Conservation (phyloP, 2,113 vertebrate genomes). For the Leucoraja erinaceus region DNA sequence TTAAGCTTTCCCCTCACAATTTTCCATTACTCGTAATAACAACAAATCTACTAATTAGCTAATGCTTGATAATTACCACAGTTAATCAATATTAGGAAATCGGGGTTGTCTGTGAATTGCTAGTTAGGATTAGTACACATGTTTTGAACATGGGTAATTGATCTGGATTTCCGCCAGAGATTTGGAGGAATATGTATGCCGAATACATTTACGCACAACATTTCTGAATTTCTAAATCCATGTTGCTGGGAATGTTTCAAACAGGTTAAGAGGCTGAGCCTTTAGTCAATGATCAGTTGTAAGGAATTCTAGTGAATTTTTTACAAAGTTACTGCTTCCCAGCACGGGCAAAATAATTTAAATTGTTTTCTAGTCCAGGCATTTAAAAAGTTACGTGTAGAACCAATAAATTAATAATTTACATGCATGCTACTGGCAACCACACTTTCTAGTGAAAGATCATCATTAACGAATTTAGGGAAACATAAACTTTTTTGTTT, state of each 20-base stretch:
- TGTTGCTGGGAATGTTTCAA: background rate
- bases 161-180: background rate
- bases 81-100: constrained; percentile 15
- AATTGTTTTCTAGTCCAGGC: background rate
- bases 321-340: background rate
- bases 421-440: background rate
- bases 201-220: background rate
- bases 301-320: background rate
- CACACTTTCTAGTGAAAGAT: background rate
- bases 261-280: background rate
- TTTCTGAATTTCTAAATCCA: background rate
- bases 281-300: background rate
- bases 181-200: background rate
- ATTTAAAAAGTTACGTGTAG: background rate
- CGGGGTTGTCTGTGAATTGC: background rate
- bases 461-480: background rate
- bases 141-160: background rate
- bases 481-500: background rate
- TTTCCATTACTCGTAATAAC: background rate
- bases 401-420: background rate
- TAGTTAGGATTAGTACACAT: background rate
- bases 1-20: background rate
- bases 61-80: constrained; percentile 29
- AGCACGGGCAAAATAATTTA: background rate
- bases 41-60: background rate